Evolutionary conservation across 2,113 vertebrate species (phyloP).

Genomic region (Pycnonotus jocosus): DNA sequence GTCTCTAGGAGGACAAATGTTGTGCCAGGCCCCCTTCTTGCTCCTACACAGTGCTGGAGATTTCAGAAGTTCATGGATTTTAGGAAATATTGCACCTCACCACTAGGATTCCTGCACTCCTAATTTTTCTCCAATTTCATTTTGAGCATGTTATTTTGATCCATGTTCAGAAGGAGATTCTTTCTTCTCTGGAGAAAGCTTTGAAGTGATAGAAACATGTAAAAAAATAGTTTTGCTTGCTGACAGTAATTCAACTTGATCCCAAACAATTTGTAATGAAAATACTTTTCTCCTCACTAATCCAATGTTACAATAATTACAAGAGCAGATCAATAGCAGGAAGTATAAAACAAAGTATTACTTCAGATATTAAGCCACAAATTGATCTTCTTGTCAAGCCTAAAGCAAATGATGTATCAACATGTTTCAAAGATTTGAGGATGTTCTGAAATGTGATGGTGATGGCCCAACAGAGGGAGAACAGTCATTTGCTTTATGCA

Average conservation of each 20-base stretch:
- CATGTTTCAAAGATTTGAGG: not conserved
- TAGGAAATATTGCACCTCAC: not conserved
- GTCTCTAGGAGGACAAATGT: not conserved
- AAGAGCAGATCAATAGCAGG: conserved; percentile 10
- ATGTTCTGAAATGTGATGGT: not conserved
- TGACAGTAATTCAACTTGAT: not conserved
- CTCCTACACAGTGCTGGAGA: not conserved
- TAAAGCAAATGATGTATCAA: conserved; percentile 12
- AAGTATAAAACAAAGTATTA: not conserved
- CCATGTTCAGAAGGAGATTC: not conserved
- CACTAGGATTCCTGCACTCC: not conserved
- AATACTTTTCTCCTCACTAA: conserved; percentile 5
- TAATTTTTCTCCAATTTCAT: not conserved
- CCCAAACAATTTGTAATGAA: not conserved
- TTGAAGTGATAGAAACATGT: not conserved
- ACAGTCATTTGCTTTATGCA: not conserved
- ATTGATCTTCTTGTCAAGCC: conserved; percentile 41
- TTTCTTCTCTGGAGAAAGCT: not conserved
- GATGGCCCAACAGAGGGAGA: not conserved
- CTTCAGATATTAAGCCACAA: conserved; percentile 31
- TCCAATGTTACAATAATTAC: not conserved
- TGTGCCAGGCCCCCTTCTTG: not conserved
- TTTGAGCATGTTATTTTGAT: not conserved
- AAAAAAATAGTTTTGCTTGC: not conserved
- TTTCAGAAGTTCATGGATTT: not conserved